Evolutionary conservation across 1,140 invertebrate genomes (phyloP), one percentile per base, ranked within the genome.

Genomic region (Philotrypesis tridentata): DNA sequence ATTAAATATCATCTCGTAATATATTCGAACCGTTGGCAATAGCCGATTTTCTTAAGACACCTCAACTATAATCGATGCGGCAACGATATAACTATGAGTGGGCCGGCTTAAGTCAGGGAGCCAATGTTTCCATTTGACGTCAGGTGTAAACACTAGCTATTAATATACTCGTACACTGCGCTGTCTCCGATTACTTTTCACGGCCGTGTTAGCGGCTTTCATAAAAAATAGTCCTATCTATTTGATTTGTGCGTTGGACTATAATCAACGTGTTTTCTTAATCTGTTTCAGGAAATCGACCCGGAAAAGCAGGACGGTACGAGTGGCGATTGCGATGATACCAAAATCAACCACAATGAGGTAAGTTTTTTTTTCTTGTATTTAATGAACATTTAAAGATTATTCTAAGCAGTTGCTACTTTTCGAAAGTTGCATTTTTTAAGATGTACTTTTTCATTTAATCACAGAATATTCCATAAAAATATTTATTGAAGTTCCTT

Each of bases 281-380:
- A 87, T 88, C 84, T 84, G 84, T 91, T 90, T 14, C 71, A 94
- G 94, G 94, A 94, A 89, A 93, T 94, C 82, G 93, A 94, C 87
- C 92, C 93, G 79, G 93, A 94, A 73, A 93, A 93, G 83, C 93
- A 94, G 86, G 91, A 92, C 76, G 85, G 90, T 55, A 86, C 88
- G 40, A 90, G 90, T 60, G 92, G 91, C 55, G 93, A 93, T 81
- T 92, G 90, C 83, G 92, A 93, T 79, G 92, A 93, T 82, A 87
- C 90, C 70, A 93, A 93, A 86, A 84, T 92, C 80, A 93, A 94
- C 89, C 92, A 93, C 86, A 92, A 89, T 82, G 93, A 94, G 90
- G 93, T 93, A 85, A 91, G 92, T 89, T 84, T 77, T 70, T 84
- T 79, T 79, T 82, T 77, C 40, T 73, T 71, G 17, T n/a, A 12